Conservation (phyloP, 2,888 invertebrate genomes). For the Dasypolia templi region DNA sequence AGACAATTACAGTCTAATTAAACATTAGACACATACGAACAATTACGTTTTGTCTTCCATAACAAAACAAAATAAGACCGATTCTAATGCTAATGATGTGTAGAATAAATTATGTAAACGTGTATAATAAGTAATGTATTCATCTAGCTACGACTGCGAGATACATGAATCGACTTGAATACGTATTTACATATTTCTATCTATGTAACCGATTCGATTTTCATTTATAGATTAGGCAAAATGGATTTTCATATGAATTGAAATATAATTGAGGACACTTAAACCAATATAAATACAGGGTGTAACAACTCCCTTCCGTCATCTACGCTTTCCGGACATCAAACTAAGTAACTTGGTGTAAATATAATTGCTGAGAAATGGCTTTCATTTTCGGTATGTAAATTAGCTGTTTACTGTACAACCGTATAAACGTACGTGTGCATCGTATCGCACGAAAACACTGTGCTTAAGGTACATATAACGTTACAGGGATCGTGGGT, state of each 20-base stretch:
- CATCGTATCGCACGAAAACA: too few species aligned
- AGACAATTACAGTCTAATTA: background rate
- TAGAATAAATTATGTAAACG: constrained; percentile 32
- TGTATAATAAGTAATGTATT: constrained; percentile 33
- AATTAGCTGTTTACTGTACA: background rate
- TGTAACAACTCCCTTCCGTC: background rate
- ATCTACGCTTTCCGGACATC: background rate
- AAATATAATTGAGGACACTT: constrained; percentile 3
- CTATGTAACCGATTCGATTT: constrained; percentile 5
- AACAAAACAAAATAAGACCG: constrained; percentile 13
- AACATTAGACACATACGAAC: background rate
- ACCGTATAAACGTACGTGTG: too few species aligned
- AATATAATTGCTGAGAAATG: background rate
- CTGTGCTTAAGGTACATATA: too few species aligned
- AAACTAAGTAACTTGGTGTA: background rate
- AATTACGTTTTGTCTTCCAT: background rate
- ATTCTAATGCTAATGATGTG: constrained; percentile 11
- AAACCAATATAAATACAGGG: background rate
- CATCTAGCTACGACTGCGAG: constrained; percentile 14
- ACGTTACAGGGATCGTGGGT: too few species aligned
- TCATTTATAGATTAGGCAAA: constrained; percentile 44
- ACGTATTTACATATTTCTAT: constrained; percentile 48
- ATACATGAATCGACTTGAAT: constrained; percentile 37
- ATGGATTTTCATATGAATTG: constrained; percentile 33
- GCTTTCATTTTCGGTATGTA: background rate